phyloP scores from a whole-genome alignment of 2,113 vertebrate genomes.

The Polyodon spathula region DNA sequence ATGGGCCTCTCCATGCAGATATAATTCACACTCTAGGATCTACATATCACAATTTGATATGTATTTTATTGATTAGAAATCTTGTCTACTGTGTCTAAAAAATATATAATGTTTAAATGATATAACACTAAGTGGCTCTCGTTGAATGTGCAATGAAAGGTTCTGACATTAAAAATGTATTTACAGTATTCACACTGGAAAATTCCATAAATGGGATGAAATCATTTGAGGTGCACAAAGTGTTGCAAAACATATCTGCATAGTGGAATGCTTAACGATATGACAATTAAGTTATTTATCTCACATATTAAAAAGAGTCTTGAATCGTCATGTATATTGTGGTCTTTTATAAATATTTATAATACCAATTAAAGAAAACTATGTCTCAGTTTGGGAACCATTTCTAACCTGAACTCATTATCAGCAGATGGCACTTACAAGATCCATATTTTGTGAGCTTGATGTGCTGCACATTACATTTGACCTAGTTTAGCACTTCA shows the following conservation, averaged over 20 bases:
- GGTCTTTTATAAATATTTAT: conserved; percentile 47
- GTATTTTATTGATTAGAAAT: too few species aligned
- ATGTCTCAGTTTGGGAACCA: conserved; percentile 23
- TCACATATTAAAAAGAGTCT: conserved; percentile 21
- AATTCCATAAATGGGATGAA: background rate
- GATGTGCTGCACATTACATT: background rate
- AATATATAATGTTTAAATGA: too few species aligned
- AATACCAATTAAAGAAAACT: conserved; percentile 39
- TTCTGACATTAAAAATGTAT: conserved; percentile 12
- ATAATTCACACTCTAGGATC: too few species aligned
- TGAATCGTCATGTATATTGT: conserved; percentile 30
- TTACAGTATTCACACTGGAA: conserved; percentile 30
- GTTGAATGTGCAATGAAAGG: conserved; percentile 9
- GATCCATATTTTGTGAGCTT: background rate
- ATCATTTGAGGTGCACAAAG: background rate
- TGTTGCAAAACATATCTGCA: conserved; percentile 24
- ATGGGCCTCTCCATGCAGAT: too few species aligned
- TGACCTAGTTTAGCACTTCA: background rate
- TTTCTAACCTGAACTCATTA: background rate
- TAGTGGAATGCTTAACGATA: conserved; percentile 20
- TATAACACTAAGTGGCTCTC: background rate
- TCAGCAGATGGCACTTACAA: background rate
- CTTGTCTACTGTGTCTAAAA: too few species aligned
- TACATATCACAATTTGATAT: too few species aligned
- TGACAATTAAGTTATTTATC: conserved; percentile 33